These are phyloP conservation scores for Pelusios castaneus DNA, from an alignment of 2,113 vertebrate genomes.

Conservation along the genomic window DNA sequence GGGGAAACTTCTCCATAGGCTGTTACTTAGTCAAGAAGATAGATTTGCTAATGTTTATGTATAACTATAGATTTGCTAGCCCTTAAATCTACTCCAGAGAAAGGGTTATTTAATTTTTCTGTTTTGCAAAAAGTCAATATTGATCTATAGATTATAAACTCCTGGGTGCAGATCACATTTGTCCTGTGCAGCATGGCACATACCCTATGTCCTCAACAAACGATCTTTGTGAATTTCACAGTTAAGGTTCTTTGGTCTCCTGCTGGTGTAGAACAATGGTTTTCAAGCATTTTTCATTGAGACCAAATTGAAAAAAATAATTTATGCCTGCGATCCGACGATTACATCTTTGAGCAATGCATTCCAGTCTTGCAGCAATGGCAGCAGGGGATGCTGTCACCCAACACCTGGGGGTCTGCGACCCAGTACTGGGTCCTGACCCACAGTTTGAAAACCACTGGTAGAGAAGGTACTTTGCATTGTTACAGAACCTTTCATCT, in stretches of 20 bases:
- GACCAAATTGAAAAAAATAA: no score
- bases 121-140: not conserved
- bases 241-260: not conserved
- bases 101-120: not conserved
- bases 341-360: no score
- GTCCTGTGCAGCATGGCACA: not conserved
- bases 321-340: no score
- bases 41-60: not conserved
- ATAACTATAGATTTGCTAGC: not conserved
- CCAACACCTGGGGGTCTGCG: no score
- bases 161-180: not conserved
- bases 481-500: not conserved
- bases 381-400: no score
- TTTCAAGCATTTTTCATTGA: no score
- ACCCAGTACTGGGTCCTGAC: no score
- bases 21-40: not conserved
- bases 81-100: rapidly evolving
- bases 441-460: no score
- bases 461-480: conserved; percentile 49
- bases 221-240: rapidly evolving
- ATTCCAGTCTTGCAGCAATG: no score
- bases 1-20: not conserved
- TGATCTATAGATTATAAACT: not conserved
- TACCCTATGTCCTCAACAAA: not conserved
- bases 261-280: not conserved